Evolutionary conservation across 2,113 vertebrate species (phyloP).

Genomic region (Cichladusa arquata): DNA sequence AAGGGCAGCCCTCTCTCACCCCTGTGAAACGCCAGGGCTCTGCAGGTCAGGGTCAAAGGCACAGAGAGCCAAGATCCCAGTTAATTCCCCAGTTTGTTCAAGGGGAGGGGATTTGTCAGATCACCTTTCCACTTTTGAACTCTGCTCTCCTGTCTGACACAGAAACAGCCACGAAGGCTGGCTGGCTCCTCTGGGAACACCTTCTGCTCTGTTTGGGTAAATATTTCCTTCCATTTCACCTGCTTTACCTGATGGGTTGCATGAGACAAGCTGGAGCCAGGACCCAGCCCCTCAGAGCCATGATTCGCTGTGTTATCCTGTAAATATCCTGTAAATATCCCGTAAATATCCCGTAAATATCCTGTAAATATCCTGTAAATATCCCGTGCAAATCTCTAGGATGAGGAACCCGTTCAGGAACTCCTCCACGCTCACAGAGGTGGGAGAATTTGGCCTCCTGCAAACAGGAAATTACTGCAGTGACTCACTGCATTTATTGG

Average conservation of each 20-base stretch:
- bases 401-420: neutral
- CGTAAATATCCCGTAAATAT: neutral
- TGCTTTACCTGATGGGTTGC: neutral
- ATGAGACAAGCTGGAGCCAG: neutral
- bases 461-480: neutral
- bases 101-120: neutral
- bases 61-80: neutral
- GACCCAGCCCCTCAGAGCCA: neutral
- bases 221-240: neutral
- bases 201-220: neutral
- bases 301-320: fast-evolving
- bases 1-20: neutral
- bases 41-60: neutral
- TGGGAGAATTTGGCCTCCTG: slow-evolving; percentile 6
- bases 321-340: too few relatives aligned
- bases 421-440: neutral
- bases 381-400: neutral
- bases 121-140: fast-evolving
- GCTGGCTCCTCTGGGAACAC: neutral
- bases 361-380: neutral
- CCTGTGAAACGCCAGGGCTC: neutral
- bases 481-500: neutral
- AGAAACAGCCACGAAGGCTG: neutral
- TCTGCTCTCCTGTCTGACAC: neutral
- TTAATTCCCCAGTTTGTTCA: neutral